A percentile compares a stretch with the other conserved stretches of the same genome.
Evolutionary conservation across 2,888 invertebrate genomes (phyloP).

Genomic region (Trachelus troglodyta): DNA sequence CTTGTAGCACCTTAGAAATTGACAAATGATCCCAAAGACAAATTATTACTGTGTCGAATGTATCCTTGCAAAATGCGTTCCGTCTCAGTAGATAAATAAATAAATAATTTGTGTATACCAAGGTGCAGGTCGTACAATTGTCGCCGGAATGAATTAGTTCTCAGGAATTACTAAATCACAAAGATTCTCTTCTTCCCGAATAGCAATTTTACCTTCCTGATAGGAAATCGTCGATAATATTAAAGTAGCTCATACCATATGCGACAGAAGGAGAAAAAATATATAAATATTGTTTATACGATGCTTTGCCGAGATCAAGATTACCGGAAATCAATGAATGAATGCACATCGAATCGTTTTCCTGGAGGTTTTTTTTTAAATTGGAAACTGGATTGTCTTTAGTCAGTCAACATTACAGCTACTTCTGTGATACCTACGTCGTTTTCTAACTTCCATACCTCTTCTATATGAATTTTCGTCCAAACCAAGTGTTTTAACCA

Average conservation of each 20-base stretch:
- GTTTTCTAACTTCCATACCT: slow-evolving; percentile 66
- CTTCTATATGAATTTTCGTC: slow-evolving; percentile 62
- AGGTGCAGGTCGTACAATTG: background rate
- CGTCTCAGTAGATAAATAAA: background rate
- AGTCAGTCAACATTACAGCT: slow-evolving; percentile 60
- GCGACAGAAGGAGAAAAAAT: background rate
- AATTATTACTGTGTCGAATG: background rate
- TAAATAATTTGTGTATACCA: background rate
- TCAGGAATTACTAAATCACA: background rate
- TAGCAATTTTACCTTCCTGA: background rate
- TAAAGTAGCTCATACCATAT: background rate
- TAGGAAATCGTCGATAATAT: background rate
- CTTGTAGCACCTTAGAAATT: background rate
- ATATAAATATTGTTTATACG: background rate
- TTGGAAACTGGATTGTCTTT: slow-evolving; percentile 60
- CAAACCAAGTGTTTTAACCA: slow-evolving; percentile 66
- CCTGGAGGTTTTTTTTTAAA: slow-evolving; percentile 41
- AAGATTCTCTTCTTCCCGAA: background rate
- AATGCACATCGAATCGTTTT: background rate
- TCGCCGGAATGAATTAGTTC: background rate
- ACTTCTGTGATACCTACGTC: slow-evolving; percentile 53
- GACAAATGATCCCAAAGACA: background rate
- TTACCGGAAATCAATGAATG: background rate
- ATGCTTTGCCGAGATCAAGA: background rate
- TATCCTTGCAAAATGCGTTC: background rate